phyloP scores from a whole-genome alignment of 2,113 vertebrate species.

The Lepus timidus region DNA sequence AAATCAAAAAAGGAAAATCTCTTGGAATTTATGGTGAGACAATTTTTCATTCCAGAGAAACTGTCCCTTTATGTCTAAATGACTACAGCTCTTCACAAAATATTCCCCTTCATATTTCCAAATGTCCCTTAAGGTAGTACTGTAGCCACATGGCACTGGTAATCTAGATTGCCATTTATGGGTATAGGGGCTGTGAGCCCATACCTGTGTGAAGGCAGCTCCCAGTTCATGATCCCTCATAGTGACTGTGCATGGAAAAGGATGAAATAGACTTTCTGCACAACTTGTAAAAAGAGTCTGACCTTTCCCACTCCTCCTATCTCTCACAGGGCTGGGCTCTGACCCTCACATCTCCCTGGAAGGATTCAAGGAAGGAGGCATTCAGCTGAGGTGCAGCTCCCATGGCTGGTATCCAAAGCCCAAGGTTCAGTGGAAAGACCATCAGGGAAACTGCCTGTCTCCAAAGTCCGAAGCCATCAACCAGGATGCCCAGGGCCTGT shows the following conservation, averaged over 20 bases:
- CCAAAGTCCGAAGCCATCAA: slow-evolving; percentile 60
- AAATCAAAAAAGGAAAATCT: neutral
- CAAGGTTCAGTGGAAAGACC: slow-evolving; percentile 68
- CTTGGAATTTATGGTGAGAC: neutral
- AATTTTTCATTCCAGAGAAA: neutral
- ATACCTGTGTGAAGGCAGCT: neutral
- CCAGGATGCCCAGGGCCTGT: slow-evolving; percentile 62
- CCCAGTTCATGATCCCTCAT: neutral
- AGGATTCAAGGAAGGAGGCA: slow-evolving; percentile 70
- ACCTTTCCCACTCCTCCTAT: neutral
- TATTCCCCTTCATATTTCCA: neutral
- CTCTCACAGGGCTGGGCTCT: slow-evolving; percentile 71
- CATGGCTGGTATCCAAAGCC: slow-evolving; percentile 81
- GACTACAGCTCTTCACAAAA: neutral
- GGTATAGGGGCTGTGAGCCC: too few relatives aligned
- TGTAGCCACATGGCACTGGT: neutral
- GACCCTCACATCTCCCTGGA: slow-evolving; percentile 76
- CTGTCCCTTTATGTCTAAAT: slow-evolving; percentile 29
- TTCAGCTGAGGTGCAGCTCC: slow-evolving; percentile 75
- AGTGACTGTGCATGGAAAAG: neutral
- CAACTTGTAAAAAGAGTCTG: neutral
- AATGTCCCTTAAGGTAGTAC: neutral
- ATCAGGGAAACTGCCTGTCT: slow-evolving; percentile 66
- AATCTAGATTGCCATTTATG: neutral
- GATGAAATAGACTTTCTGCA: neutral